phyloP scores from a whole-genome alignment of 2,113 vertebrate genomes.

The Procavia capensis region DNA sequence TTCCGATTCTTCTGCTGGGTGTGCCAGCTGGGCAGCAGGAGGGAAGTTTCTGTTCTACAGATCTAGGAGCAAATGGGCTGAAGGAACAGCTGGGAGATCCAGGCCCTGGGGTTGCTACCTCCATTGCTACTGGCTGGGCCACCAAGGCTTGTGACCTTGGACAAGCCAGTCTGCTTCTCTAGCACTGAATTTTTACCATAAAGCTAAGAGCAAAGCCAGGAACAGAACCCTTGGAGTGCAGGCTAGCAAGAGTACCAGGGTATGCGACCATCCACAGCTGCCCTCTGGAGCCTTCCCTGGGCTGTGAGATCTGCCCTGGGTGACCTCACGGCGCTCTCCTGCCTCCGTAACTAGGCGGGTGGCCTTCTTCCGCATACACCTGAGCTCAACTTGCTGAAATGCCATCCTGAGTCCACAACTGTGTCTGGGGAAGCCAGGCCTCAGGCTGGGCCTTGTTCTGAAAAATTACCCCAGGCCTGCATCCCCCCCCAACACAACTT shows the following conservation, averaged over 20 bases:
- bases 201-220: not conserved
- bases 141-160: not conserved
- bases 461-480: not conserved
- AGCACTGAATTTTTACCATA: not conserved
- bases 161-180: not conserved
- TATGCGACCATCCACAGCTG: no score
- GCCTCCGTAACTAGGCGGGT: not conserved
- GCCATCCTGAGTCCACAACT: not conserved
- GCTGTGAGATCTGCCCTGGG: rapidly evolving
- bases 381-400: not conserved
- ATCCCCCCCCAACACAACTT: not conserved
- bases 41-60: not conserved
- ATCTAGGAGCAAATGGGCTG: not conserved
- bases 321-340: rapidly evolving
- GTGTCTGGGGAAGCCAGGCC: not conserved
- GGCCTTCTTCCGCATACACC: not conserved
- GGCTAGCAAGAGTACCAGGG: not conserved
- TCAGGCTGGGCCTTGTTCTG: not conserved
- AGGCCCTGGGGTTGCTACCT: not conserved
- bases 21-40: not conserved
- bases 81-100: not conserved
- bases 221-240: not conserved
- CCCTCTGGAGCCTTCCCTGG: rapidly evolving
- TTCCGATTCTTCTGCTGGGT: not conserved
- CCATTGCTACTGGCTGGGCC: not conserved